Evolutionary conservation across 2,888 invertebrate species (phyloP).

Genomic region (Lasioglossum figueresi): DNA sequence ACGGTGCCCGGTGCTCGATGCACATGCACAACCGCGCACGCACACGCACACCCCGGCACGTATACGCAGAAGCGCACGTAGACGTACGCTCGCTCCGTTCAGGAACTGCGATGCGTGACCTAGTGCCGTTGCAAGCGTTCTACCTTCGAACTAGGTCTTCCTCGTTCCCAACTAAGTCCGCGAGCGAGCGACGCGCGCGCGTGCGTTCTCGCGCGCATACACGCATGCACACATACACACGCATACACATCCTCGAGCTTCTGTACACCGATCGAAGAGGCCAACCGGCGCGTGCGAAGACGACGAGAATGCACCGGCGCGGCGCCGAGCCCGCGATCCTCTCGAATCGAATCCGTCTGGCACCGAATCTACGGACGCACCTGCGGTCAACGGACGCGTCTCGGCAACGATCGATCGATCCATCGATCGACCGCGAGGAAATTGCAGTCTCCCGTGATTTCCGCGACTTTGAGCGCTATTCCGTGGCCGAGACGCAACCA

Average conservation of each 20-base stretch:
- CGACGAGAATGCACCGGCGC: slow-evolving; percentile 45
- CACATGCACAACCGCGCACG: slow-evolving; percentile 58
- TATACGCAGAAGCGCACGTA: slow-evolving; percentile 52
- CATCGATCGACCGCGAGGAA: background rate
- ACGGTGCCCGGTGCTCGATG: slow-evolving; percentile 42
- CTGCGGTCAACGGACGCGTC: slow-evolving; percentile 4
- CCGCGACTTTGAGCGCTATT: background rate
- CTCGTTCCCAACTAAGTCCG: slow-evolving; percentile 75
- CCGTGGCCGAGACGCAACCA: background rate
- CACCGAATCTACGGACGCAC: slow-evolving; percentile 21
- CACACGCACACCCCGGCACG: slow-evolving; percentile 39
- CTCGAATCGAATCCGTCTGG: slow-evolving; percentile 51
- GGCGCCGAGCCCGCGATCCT: slow-evolving; percentile 31
- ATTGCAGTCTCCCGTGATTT: background rate
- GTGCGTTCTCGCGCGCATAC: background rate
- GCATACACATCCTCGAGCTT: background rate
- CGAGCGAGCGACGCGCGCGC: background rate
- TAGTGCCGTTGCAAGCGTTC: slow-evolving; percentile 82
- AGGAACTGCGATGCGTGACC: slow-evolving; percentile 84
- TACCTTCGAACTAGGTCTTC: slow-evolving; percentile 83
- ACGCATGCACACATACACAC: no score
- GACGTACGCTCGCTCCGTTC: slow-evolving; percentile 68
- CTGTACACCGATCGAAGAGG: slow-evolving; percentile 6
- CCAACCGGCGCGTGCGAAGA: slow-evolving; percentile 36
- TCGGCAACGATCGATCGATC: background rate